These are phyloP conservation scores for Malacosoma neustria DNA, from an alignment of 2,888 invertebrate genomes.

Conservation along the genomic window DNA sequence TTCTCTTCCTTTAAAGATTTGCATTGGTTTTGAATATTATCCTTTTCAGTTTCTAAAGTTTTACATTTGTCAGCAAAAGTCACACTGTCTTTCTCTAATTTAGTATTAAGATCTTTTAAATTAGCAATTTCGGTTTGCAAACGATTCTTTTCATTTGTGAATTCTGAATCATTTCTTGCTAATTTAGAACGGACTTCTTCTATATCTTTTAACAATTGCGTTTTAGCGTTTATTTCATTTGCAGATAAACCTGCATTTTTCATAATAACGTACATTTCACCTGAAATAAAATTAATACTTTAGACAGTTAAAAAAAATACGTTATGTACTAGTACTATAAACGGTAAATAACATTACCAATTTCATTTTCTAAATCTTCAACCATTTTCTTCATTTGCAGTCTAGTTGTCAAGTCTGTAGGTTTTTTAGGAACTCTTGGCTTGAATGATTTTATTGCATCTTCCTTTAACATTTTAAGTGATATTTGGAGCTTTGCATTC, in stretches of 20 bases:
- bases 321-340: no score
- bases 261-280: conserved; percentile 76
- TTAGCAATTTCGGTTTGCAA: conserved; percentile 65
- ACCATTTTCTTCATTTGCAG: conserved; percentile 87
- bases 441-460: conserved; percentile 79
- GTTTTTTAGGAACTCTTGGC: conserved; percentile 81
- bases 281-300: conserved; percentile 30
- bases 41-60: conserved; percentile 51
- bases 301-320: neutral
- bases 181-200: conserved; percentile 70
- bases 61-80: conserved; percentile 41
- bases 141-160: conserved; percentile 66
- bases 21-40: conserved; percentile 45
- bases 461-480: conserved; percentile 78
- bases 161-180: conserved; percentile 62
- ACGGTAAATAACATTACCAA: conserved; percentile 78
- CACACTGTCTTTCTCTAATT: conserved; percentile 60
- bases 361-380: conserved; percentile 90
- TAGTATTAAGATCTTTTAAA: conserved; percentile 65
- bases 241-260: conserved; percentile 74
- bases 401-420: conserved; percentile 82
- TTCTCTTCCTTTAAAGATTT: conserved; percentile 79
- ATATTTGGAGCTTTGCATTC: conserved; percentile 77
- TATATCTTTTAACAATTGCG: conserved; percentile 64
- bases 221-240: conserved; percentile 61